phyloP scores from a whole-genome alignment of 2,113 vertebrate species.

The Microtus montanus region DNA sequence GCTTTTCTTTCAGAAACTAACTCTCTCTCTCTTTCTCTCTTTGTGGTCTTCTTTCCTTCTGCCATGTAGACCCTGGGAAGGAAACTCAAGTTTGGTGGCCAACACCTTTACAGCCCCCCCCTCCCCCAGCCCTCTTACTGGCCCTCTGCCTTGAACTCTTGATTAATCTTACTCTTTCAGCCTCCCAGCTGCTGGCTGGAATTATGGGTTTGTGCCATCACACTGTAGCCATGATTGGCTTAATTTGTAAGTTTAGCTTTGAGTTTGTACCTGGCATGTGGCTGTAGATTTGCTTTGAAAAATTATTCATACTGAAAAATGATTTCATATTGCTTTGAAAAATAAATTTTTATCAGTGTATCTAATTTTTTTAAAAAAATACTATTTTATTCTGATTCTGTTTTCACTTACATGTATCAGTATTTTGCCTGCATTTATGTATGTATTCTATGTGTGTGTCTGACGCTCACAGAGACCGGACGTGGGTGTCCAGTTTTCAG shows the following conservation, averaged over 20 bases:
- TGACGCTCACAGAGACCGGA: not conserved
- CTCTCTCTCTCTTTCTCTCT: not conserved
- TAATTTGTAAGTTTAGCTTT: constrained; percentile 17
- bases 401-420: not conserved
- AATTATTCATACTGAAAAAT: not conserved
- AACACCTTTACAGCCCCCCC: not conserved
- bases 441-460: not conserved
- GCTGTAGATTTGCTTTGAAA: not conserved
- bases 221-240: not conserved
- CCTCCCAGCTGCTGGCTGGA: not conserved
- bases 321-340: too few species aligned
- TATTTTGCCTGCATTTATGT: not conserved
- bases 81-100: not conserved
- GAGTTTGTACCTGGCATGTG: not conserved
- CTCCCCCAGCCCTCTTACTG: not conserved
- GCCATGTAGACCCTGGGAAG: not conserved
- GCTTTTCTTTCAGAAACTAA: not conserved
- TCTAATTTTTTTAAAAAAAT: not conserved
- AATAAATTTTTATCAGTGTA: not conserved
- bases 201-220: not conserved
- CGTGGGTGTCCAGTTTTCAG: not conserved
- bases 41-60: not conserved
- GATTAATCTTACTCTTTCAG: not conserved
- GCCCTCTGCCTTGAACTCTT: not conserved
- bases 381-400: not conserved